These are phyloP conservation scores for Hypotaenidia okinawae DNA, from an alignment of 2,797 vertebrate species.

Conservation along the genomic window DNA sequence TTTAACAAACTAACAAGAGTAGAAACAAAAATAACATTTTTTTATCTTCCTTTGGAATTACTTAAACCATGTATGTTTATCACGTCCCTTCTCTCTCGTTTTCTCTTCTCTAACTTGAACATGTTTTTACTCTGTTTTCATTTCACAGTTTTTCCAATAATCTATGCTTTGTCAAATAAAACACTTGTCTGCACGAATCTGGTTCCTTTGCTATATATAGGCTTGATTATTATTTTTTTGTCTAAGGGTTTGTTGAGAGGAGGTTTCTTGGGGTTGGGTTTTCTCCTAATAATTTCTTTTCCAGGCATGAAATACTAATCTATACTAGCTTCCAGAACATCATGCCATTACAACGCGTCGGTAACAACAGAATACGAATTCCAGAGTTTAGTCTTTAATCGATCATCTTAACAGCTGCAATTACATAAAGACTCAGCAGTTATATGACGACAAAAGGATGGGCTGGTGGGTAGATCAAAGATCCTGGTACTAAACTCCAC, in stretches of 20 bases:
- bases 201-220: neutral
- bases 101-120: neutral
- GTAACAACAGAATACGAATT: neutral
- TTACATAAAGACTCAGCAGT: neutral
- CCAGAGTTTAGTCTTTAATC: neutral
- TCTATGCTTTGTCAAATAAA: neutral
- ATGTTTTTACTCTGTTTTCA: neutral
- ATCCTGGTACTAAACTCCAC: neutral
- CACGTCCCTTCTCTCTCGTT: neutral
- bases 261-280: too few species aligned
- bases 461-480: neutral
- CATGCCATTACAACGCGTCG: neutral
- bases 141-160: neutral
- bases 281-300: neutral
- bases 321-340: neutral
- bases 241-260: neutral
- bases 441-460: neutral
- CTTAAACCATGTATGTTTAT: neutral
- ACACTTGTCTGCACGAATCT: neutral
- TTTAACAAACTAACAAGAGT: neutral
- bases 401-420: neutral
- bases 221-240: neutral
- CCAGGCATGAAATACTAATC: neutral
- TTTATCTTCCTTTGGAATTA: neutral
- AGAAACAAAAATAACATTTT: neutral